Evolutionary conservation across 2,888 invertebrate species (phyloP).

Genomic region (Coelopa pilipes): DNA sequence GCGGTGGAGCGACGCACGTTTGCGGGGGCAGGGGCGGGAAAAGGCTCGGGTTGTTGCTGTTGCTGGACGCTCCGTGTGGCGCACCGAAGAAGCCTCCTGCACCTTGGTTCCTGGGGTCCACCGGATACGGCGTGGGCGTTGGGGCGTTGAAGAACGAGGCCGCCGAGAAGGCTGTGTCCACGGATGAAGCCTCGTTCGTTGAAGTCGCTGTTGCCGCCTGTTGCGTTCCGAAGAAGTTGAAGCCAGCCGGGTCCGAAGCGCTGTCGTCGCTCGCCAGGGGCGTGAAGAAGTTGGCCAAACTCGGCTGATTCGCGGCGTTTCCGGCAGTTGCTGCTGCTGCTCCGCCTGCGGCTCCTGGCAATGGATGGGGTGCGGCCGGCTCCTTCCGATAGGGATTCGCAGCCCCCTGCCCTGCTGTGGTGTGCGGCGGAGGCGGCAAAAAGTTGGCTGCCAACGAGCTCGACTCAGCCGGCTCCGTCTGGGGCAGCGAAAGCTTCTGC

Average conservation of each 20-base stretch:
- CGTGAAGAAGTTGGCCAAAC: conserved; percentile 46
- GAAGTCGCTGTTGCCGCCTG: neutral
- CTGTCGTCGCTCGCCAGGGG: conserved; percentile 23
- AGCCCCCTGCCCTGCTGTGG: neutral
- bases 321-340: neutral
- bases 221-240: too few relatives aligned
- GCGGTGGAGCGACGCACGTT: conserved; percentile 32
- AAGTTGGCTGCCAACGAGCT: conserved; percentile 15
- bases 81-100: neutral
- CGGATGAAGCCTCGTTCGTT: neutral
- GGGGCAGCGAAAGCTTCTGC: conserved; percentile 35
- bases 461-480: neutral
- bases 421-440: conserved; percentile 38
- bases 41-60: conserved; percentile 1
- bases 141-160: conserved; percentile 8
- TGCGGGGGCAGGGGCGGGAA: conserved; percentile 40
- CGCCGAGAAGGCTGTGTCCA: neutral
- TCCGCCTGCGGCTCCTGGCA: neutral
- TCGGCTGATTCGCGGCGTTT: conserved; percentile 30
- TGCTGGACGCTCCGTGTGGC: conserved; percentile 15
- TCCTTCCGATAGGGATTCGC: conserved; percentile 44
- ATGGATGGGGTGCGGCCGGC: neutral
- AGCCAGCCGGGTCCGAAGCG: too few relatives aligned
- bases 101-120: conserved; percentile 3
- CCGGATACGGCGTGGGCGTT: conserved; percentile 18